Conservation (phyloP, 2,797 vertebrate species). For the Rhynchotus rufescens region DNA sequence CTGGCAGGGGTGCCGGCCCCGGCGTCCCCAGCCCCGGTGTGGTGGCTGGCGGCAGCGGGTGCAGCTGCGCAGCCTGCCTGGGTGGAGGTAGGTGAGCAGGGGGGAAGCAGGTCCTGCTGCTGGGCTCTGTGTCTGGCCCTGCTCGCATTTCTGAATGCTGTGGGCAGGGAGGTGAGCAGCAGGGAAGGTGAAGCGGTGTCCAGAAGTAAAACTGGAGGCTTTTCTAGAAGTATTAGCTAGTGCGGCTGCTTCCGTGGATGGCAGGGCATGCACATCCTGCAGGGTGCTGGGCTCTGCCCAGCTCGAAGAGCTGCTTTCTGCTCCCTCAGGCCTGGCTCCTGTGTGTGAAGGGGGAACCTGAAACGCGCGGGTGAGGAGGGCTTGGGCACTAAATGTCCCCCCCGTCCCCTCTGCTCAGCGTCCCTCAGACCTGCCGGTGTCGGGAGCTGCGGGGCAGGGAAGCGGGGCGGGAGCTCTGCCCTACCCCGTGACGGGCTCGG, state of each 20-base stretch:
- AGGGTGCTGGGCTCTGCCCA: neutral
- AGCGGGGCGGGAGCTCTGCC: neutral
- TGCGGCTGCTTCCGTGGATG: neutral
- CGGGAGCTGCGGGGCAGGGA: neutral
- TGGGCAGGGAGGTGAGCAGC: neutral
- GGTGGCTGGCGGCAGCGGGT: too few relatives aligned
- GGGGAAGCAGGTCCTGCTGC: neutral
- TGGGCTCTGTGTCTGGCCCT: neutral
- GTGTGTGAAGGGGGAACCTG: neutral
- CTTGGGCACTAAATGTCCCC: neutral
- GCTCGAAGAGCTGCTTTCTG: neutral
- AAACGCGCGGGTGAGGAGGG: neutral
- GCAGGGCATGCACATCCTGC: neutral
- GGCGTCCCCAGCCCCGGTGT: neutral
- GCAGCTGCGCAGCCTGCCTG: neutral
- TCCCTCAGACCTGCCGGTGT: neutral
- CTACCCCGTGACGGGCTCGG: fast-evolving
- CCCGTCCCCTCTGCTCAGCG: neutral
- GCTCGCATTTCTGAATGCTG: neutral
- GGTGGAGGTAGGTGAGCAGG: neutral
- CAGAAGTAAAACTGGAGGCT: neutral
- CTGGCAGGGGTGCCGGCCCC: neutral
- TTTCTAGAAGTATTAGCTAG: neutral
- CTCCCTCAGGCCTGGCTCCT: neutral
- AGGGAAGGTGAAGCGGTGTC: neutral